These are phyloP conservation scores for Drosophila burlai DNA, from an alignment of 1,140 invertebrate species.

Conservation along the genomic window DNA sequence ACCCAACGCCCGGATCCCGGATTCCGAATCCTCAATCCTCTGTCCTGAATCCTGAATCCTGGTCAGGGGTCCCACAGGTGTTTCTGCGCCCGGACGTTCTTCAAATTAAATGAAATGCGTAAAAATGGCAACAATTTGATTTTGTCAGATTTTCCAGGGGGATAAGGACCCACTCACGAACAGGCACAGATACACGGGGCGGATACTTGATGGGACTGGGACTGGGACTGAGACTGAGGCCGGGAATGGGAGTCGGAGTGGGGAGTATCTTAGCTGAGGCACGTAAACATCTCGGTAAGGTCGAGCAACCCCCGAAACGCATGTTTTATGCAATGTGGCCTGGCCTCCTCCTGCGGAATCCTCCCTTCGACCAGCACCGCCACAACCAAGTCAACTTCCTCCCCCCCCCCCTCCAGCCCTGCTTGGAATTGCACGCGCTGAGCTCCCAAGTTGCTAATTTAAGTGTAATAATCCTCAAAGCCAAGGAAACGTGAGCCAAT, in stretches of 20 bases:
- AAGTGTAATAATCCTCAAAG: constrained; percentile 84
- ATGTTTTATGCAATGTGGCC: constrained; percentile 68
- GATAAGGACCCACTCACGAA: constrained; percentile 36
- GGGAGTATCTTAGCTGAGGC: constrained; percentile 44
- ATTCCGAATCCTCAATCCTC: constrained; percentile 9
- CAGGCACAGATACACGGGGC: constrained; percentile 29
- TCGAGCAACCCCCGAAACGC: constrained; percentile 60
- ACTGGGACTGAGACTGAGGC: constrained; percentile 5
- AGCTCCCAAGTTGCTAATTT: constrained; percentile 82
- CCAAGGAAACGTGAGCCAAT: constrained; percentile 82
- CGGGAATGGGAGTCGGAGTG: constrained; percentile 3
- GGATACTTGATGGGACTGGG: constrained; percentile 21
- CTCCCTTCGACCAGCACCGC: background rate
- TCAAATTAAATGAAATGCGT: constrained; percentile 84
- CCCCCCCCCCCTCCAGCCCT: background rate
- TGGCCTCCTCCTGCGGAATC: constrained; percentile 5
- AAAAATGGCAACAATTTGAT: constrained; percentile 84
- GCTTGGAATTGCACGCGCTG: constrained; percentile 64
- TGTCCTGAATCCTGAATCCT: background rate
- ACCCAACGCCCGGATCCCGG: constrained; percentile 17
- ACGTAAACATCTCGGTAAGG: constrained; percentile 54
- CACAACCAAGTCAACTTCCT: constrained; percentile 1
- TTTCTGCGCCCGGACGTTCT: constrained; percentile 61
- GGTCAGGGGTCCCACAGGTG: constrained; percentile 68
- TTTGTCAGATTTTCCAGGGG: constrained; percentile 77